Evolutionary conservation across 1,140 invertebrate genomes (phyloP).

Genomic region (Pentalonia nigronervosa): DNA sequence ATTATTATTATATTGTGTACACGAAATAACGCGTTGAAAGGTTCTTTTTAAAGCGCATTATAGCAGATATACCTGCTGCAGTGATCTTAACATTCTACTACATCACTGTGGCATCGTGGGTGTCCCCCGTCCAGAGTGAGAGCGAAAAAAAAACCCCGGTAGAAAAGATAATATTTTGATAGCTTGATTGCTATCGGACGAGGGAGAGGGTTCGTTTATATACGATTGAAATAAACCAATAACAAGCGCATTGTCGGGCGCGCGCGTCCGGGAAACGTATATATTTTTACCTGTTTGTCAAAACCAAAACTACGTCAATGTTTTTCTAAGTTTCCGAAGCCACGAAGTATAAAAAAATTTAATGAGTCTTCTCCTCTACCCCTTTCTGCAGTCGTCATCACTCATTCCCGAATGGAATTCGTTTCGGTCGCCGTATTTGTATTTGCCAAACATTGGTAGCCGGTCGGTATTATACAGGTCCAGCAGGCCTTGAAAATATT

Average conservation of each 20-base stretch:
- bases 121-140: conserved; percentile 32
- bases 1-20: conserved; percentile 34
- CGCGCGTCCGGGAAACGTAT: neutral
- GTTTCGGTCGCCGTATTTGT: conserved; percentile 37
- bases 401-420: conserved; percentile 33
- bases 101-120: conserved; percentile 47
- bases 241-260: conserved; percentile 46
- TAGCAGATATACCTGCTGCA: conserved; percentile 26
- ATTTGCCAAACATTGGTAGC: conserved; percentile 54
- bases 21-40: conserved; percentile 49
- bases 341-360: conserved; percentile 47
- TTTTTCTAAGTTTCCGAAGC: conserved; percentile 53
- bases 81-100: conserved; percentile 51
- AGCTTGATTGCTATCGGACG: conserved; percentile 53
- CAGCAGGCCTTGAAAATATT: conserved; percentile 53
- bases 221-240: conserved; percentile 54
- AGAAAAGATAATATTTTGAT: conserved; percentile 57
- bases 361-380: conserved; percentile 18
- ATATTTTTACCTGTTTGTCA: conserved; percentile 57
- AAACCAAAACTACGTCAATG: conserved; percentile 53
- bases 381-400: neutral
- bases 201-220: conserved; percentile 52
- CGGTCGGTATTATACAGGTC: neutral
- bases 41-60: conserved; percentile 44
- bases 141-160: conserved; percentile 40